These are phyloP conservation scores for Lacanobia oleracea DNA, from an alignment of 2,888 invertebrate genomes.

Conservation along the genomic window DNA sequence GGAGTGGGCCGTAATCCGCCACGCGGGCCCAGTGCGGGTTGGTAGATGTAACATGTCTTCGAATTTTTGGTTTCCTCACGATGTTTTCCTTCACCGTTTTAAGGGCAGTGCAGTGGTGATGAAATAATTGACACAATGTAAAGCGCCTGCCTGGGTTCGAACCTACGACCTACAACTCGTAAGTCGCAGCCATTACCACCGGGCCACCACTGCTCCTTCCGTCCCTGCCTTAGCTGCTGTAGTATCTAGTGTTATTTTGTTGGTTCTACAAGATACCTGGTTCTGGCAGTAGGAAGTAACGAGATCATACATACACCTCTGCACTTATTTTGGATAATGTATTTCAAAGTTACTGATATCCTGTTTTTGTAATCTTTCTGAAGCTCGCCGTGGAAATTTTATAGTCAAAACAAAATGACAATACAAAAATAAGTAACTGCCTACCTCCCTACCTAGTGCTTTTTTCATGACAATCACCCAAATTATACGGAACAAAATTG, in stretches of 20 bases:
- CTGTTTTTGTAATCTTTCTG: not conserved
- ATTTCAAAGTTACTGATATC: not conserved
- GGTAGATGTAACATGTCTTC: too few species aligned
- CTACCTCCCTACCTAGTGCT: not conserved
- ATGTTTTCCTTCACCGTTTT: too few species aligned
- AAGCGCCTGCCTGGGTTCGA: too few species aligned
- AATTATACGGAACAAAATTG: slow-evolving; percentile 58
- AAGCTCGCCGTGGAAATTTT: slow-evolving; percentile 13
- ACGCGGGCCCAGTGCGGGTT: too few species aligned
- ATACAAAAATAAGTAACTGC: slow-evolving; percentile 25
- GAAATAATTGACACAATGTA: too few species aligned
- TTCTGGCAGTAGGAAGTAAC: slow-evolving; percentile 1
- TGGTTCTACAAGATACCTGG: not conserved
- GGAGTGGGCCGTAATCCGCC: too few species aligned
- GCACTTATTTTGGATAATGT: not conserved
- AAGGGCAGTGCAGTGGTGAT: too few species aligned
- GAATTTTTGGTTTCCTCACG: too few species aligned
- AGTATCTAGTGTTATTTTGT: not conserved
- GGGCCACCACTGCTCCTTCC: too few species aligned
- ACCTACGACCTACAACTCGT: too few species aligned
- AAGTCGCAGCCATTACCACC: too few species aligned
- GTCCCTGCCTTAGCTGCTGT: too few species aligned
- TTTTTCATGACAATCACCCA: slow-evolving; percentile 49
- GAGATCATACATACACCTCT: not conserved
- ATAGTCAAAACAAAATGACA: slow-evolving; percentile 36